A percentile compares a stretch with the other conserved stretches of the same genome.
These are phyloP conservation scores for Pelvicachromis taeniatus DNA, from an alignment of 2,113 vertebrate species.

Conservation along the genomic window DNA sequence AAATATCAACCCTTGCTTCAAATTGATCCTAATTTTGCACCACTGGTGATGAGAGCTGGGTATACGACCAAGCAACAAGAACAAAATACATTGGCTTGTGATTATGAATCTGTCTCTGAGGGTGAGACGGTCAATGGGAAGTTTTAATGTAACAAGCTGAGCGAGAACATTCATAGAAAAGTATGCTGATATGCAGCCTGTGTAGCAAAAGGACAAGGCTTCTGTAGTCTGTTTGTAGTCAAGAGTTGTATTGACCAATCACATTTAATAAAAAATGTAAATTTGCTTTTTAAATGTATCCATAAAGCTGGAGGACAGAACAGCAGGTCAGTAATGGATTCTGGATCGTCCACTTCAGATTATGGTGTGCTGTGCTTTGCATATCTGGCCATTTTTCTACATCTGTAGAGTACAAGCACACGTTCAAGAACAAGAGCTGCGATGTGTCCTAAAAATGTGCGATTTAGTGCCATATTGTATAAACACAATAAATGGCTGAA, in stretches of 20 bases:
- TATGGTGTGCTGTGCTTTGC: background rate
- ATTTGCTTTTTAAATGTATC: background rate
- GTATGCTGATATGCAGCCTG: background rate
- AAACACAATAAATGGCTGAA: fast-evolving
- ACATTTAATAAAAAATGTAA: background rate
- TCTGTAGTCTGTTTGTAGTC: background rate
- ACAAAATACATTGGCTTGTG: background rate
- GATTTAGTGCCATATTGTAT: background rate
- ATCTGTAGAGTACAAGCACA: background rate
- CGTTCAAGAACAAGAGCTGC: background rate
- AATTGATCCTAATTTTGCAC: background rate
- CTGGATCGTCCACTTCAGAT: background rate
- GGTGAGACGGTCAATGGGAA: background rate
- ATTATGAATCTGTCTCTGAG: background rate
- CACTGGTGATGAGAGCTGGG: background rate
- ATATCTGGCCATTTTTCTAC: background rate
- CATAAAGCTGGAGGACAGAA: background rate
- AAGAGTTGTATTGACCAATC: fast-evolving
- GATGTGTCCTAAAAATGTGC: background rate
- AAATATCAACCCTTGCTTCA: background rate
- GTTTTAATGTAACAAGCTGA: background rate
- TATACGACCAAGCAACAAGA: background rate
- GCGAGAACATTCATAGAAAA: background rate
- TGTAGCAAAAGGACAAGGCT: background rate
- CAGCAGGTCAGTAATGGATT: background rate